Evolutionary conservation across 1,140 invertebrate genomes (phyloP).

Genomic region (Ceratoteleas bidentatus): DNA sequence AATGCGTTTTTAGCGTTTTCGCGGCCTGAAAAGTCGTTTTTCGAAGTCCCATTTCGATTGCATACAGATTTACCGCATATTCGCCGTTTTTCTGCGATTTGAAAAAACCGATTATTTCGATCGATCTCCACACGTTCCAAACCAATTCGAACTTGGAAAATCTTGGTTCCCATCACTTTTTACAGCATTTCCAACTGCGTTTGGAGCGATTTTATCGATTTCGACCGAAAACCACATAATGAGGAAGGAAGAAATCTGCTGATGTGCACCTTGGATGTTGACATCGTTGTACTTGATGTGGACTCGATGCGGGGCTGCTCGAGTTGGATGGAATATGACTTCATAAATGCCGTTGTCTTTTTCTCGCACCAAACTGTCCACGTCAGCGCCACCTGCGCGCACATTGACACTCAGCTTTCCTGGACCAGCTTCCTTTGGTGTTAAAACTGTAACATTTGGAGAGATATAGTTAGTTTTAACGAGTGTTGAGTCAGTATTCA

Average conservation of each 20-base stretch:
- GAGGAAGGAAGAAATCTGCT: not conserved
- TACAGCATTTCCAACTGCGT: too few species aligned
- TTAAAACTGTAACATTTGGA: conserved; percentile 79
- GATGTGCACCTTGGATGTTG: conserved; percentile 75
- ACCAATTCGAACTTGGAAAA: too few species aligned
- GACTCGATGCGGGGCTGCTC: conserved; percentile 91
- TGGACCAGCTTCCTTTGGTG: conserved; percentile 89
- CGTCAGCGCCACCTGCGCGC: conserved; percentile 88
- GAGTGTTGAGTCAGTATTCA: conserved; percentile 8
- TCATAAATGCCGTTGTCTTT: conserved; percentile 87
- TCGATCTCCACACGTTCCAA: too few species aligned
- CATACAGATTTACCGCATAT: too few species aligned
- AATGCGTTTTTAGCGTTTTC: too few species aligned
- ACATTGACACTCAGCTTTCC: conserved; percentile 91
- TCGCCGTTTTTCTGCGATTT: too few species aligned
- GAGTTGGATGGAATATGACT: conserved; percentile 92
- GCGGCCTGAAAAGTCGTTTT: too few species aligned
- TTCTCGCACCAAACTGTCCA: conserved; percentile 90
- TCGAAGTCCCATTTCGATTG: too few species aligned
- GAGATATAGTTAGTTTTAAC: not conserved
- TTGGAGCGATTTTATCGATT: too few species aligned
- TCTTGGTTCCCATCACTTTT: too few species aligned
- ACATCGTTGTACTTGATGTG: conserved; percentile 80
- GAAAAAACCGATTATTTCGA: too few species aligned
- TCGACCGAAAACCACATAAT: too few species aligned